phyloP scores from a whole-genome alignment of 2,888 invertebrate species.

The Cerceris ruficornis region DNA sequence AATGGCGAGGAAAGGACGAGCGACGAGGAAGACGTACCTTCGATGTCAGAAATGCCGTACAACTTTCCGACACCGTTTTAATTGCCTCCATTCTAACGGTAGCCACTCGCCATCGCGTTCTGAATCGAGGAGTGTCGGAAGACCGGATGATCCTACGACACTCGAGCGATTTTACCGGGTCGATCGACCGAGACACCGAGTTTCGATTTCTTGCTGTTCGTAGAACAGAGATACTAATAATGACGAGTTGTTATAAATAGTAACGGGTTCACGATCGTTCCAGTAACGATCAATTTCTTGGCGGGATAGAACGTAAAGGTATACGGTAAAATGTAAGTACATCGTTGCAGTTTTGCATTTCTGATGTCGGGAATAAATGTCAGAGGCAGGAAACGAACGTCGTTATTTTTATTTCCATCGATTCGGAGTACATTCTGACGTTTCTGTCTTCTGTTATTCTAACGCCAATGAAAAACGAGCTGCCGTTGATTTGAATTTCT shows the following conservation, averaged over 20 bases:
- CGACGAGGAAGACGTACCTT: conserved; percentile 40
- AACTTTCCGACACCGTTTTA: conserved; percentile 81
- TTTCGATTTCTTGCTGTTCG: conserved; percentile 29
- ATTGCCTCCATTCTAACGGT: conserved; percentile 79
- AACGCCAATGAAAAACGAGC: no score
- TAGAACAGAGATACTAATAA: conserved; percentile 19
- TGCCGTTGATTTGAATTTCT: no score
- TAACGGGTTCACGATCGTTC: conserved; percentile 24
- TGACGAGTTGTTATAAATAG: conserved; percentile 25
- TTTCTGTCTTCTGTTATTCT: no score
- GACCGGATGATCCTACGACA: conserved; percentile 13
- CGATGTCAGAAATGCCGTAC: conserved; percentile 72
- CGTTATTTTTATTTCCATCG: background rate
- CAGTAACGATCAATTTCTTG: no score
- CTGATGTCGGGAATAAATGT: background rate
- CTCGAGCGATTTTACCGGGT: conserved; percentile 28
- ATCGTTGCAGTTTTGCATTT: background rate
- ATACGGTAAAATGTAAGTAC: no score
- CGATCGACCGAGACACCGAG: conserved; percentile 48
- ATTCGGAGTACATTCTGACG: background rate
- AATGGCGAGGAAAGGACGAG: conserved; percentile 24
- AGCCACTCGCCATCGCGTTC: conserved; percentile 64
- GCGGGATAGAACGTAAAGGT: no score
- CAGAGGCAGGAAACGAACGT: background rate
- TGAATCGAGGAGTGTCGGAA: conserved; percentile 38